phyloP scores from a whole-genome alignment of 2,888 invertebrate genomes.

The Troglohyphantes excavatus region DNA sequence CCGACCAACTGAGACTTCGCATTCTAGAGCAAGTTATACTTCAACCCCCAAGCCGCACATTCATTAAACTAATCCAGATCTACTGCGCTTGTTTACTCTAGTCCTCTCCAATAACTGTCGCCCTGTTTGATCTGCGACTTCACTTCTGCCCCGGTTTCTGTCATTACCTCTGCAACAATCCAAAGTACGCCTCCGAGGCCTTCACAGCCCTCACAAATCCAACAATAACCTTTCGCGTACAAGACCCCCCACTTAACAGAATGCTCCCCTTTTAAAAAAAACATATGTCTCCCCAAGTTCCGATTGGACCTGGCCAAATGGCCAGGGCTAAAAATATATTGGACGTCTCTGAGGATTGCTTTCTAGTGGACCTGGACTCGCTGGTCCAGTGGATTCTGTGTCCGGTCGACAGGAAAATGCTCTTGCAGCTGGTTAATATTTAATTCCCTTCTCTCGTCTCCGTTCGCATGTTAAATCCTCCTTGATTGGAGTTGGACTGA shows the following conservation, averaged over 20 bases:
- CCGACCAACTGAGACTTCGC: not conserved
- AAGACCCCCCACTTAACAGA: constrained; percentile 55
- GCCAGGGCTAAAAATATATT: constrained; percentile 35
- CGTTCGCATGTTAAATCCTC: constrained; percentile 63
- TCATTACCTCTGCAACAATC: not conserved
- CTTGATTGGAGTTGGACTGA: constrained; percentile 48
- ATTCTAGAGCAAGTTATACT: not conserved
- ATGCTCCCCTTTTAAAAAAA: constrained; percentile 27
- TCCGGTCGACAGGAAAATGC: constrained; percentile 72
- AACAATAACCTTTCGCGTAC: constrained; percentile 39
- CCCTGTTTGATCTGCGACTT: not conserved
- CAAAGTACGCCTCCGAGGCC: not conserved
- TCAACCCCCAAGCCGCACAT: not conserved
- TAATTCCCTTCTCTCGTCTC: constrained; percentile 61
- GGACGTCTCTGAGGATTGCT: constrained; percentile 35
- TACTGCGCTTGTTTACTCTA: constrained; percentile 12
- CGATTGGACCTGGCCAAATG: constrained; percentile 8
- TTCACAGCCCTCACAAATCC: constrained; percentile 29
- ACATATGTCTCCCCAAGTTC: constrained; percentile 45
- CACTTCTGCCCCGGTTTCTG: constrained; percentile 16
- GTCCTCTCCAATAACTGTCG: not conserved
- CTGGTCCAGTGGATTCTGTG: constrained; percentile 36
- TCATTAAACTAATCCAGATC: constrained; percentile 14
- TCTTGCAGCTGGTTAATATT: constrained; percentile 73
- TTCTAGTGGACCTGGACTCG: not conserved